Base-by-base conservation (phyloP, 2,113 vertebrate genomes). In the Orientallactaga bullata region DNA sequence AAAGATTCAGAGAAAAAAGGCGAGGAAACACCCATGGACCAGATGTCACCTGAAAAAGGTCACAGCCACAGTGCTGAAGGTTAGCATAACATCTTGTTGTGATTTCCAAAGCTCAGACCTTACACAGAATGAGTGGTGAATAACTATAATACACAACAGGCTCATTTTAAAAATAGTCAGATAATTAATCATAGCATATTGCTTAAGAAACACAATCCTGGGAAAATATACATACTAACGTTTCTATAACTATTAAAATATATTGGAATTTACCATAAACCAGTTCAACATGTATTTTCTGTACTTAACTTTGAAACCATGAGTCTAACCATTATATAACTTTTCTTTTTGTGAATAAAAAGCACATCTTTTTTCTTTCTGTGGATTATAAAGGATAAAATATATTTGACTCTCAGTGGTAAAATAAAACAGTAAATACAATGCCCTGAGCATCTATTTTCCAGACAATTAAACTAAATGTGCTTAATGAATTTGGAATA, bases 1-100 rank as follows among this genome's bases (percentile, higher is more conserved):
- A 96, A 97, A 90, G 96, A 98, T 61, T 97, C 97, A 55, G 97
- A 94, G 0, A 97, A 96, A 94, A 98, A 97, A 98, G 96, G 94
- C 63, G 86, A 97, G 35, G 97, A 98, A 97, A 95, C 96, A 91
- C 83, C 98, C 88, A 97, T 97, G 95, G 98, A 98, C 93, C 98
- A 98, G 97, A 98, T 98, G 96, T 96, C 97, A 88, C 97, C 98
- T 94, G 96, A 94, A 96, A 97, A 95, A 4, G 91, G 95, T 73
- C 95, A 97, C 12, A 96, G 96, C 78, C 94, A 47, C 93, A 96
- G 61, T 94, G 91, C 84, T 55, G 97, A 98, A 98, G 98, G 98
- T 98, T 95, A 96, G 98, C 82, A 77, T 71, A 91, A 90, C 28
- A 80, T 66, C 28, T 82, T 95, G 51, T 95, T 96, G 72, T 95